Evolutionary conservation across 2,113 vertebrate species (phyloP).

Genomic region (Agapornis roseicollis): DNA sequence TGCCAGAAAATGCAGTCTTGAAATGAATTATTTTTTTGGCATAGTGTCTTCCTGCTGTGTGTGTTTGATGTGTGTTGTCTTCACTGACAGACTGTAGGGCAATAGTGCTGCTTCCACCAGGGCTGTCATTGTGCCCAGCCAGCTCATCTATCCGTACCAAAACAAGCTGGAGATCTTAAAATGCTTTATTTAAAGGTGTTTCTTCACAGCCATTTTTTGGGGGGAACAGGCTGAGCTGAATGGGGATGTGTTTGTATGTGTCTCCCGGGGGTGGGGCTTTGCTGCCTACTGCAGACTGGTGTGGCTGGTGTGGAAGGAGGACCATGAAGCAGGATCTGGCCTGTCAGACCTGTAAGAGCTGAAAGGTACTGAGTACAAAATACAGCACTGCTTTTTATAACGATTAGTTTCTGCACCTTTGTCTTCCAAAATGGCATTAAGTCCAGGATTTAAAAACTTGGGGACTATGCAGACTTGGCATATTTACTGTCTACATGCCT

Average conservation of each 20-base stretch:
- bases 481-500: neutral
- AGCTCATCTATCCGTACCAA: conserved; percentile 44
- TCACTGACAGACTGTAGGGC: neutral
- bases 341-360: neutral
- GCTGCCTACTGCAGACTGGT: neutral
- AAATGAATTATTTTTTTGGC: neutral
- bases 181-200: conserved; percentile 37
- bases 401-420: neutral
- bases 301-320: neutral
- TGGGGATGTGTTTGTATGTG: neutral
- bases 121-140: conserved; percentile 19
- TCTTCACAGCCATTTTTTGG: conserved; percentile 12
- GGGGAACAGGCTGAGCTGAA: neutral
- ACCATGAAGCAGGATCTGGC: neutral
- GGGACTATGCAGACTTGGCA: neutral
- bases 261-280: neutral
- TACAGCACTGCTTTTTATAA: neutral
- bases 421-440: neutral
- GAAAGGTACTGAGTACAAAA: neutral
- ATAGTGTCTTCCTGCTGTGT: conserved; percentile 31
- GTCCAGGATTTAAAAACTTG: neutral
- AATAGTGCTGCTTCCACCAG: conserved; percentile 16
- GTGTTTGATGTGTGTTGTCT: neutral
- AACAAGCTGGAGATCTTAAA: conserved; percentile 52
- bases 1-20: conserved; percentile 74